Evolutionary conservation across 1,140 invertebrate species (phyloP), one percentile per base, ranked within the genome.

Genomic region (Mesaphorura yosii): DNA sequence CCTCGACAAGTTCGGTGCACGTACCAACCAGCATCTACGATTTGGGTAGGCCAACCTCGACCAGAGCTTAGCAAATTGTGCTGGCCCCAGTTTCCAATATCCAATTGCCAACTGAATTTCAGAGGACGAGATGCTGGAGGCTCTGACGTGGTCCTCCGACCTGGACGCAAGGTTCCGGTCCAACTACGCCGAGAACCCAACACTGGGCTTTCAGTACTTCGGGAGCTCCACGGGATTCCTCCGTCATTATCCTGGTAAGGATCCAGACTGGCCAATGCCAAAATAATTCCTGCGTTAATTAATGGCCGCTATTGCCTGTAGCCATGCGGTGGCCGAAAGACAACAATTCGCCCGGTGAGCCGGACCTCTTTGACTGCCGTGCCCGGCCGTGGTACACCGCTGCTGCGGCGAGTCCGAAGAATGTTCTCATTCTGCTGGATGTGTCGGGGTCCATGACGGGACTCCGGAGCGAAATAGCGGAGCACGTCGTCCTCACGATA

Each of bases 371-470:
- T 65, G 89, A 93, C 66, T 90, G 87, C 64, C 77, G 90, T 10
- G 80, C 83, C n/a, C 73, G 84, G 41, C 84, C 84, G 22, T 94
- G 90, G 89, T 98, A 94, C 68, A 93, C 98, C 55, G 86, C 95
- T 71, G 93, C 94, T 1, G 88, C 94, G 0, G 94, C 92, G 0
- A 94, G 90, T 62, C 91, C 93, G 14, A 98, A 98, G 71, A 93
- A 98, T 67, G 81, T 98, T 57, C 79, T 99, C 19, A 94, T 99
- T 56, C 71, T 99, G 22, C 75, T 98, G 34, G 96, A 99, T 67
- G 81, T 79, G 37, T 88, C 90, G 51, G 96, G 95, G n/a, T 97
- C 93, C 14, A 99, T 99, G 96, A 85, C 82, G 20, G 95, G 95
- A 6, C 79, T 90, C 63, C 75, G 90, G 57, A 80, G 84, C 66